phyloP scores from a whole-genome alignment of 2,888 invertebrate species.

The Lasioglossum lativentre region DNA sequence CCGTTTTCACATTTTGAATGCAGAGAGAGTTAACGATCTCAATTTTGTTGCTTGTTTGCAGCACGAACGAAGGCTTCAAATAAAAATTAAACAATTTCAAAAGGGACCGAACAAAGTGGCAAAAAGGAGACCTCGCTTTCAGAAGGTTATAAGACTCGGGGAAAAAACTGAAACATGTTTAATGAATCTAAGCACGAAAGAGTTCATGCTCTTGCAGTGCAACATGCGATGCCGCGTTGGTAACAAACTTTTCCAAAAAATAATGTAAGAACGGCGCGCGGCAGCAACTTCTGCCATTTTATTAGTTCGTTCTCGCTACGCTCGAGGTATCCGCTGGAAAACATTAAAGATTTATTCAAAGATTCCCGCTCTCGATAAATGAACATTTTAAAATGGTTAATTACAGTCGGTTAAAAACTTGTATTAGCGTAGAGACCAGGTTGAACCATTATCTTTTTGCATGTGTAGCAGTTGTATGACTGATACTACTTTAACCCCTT shows the following conservation, averaged over 20 bases:
- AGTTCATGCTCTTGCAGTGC: not conserved
- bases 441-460: too few relatives aligned
- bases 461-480: too few relatives aligned
- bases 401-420: too few relatives aligned
- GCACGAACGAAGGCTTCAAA: not conserved
- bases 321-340: not conserved
- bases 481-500: too few relatives aligned
- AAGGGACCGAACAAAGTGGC: not conserved
- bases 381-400: not conserved
- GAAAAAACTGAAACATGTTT: not conserved
- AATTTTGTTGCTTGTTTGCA: not conserved
- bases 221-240: not conserved
- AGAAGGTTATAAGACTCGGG: not conserved
- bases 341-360: not conserved
- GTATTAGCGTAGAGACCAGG: too few relatives aligned
- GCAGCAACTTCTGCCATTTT: not conserved
- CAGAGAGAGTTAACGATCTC: not conserved
- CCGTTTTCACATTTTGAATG: too few relatives aligned
- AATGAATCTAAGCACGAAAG: conserved; percentile 4
- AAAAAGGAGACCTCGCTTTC: not conserved
- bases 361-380: not conserved
- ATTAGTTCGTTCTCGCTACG: not conserved
- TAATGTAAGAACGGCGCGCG: not conserved
- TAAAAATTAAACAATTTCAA: not conserved
- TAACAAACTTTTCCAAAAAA: not conserved